A percentile compares a stretch with the other conserved stretches of the same genome.
Conservation (phyloP, 2,797 vertebrate genomes). For the Steatocranus sp. region DNA sequence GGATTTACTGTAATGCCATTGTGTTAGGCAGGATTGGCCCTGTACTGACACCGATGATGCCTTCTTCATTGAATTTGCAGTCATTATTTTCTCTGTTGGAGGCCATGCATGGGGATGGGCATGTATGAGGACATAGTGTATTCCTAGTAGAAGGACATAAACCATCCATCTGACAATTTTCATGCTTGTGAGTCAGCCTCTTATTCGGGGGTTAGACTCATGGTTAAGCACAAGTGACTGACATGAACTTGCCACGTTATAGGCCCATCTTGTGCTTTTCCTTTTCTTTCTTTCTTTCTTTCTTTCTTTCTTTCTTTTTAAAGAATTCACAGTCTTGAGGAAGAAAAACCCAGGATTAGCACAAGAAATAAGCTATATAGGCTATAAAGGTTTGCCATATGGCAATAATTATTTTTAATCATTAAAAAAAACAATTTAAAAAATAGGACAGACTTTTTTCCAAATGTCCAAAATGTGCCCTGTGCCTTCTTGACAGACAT, state of each 20-base stretch:
- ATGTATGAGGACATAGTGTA: conserved; percentile 9
- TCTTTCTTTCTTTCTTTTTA: neutral
- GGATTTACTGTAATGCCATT: conserved; percentile 74
- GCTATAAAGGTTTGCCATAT: neutral
- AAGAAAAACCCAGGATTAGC: conserved; percentile 23
- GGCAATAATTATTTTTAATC: conserved; percentile 1
- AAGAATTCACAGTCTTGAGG: conserved; percentile 1
- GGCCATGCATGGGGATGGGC: conserved; percentile 25
- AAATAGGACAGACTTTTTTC: neutral
- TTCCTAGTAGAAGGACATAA: neutral
- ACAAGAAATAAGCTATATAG: neutral
- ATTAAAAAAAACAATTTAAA: neutral
- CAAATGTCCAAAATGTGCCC: conserved; percentile 30
- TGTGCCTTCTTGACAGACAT: conserved; percentile 6
- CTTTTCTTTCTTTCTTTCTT: conserved; percentile 7
- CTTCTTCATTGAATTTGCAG: conserved; percentile 57
- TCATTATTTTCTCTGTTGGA: conserved; percentile 37
- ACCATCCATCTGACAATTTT: conserved; percentile 8
- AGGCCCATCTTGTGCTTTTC: neutral
- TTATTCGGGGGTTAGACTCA: neutral
- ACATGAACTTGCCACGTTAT: conserved; percentile 18
- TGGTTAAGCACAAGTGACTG: conserved; percentile 40
- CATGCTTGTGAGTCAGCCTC: conserved; percentile 18
- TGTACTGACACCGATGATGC: conserved; percentile 63
- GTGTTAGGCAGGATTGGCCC: conserved; percentile 68